Percentiles rank a stretch among this genome's conserved stretches.
Evolutionary conservation across 2,888 invertebrate genomes (phyloP).

Genomic region (Chrysomela aeneicollis): DNA sequence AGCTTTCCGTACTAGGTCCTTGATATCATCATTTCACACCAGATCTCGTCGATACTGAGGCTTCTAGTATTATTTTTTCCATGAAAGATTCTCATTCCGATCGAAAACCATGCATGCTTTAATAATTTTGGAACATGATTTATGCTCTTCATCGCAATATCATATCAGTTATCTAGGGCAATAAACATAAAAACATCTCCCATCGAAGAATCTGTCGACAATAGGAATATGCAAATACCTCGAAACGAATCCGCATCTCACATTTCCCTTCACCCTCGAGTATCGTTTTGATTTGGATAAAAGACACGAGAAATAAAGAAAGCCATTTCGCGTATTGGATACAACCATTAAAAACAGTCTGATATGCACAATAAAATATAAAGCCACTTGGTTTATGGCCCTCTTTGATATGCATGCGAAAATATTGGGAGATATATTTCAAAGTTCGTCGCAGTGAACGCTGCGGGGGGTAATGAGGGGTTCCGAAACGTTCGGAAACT

Average conservation of each 20-base stretch:
- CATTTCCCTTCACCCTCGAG: constrained; percentile 29
- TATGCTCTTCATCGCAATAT: background rate
- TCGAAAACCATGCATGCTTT: no score
- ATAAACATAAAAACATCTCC: constrained; percentile 20
- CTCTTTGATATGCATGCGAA: constrained; percentile 57
- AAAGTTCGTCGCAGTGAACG: constrained; percentile 50
- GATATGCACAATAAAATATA: constrained; percentile 58
- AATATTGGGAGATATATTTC: constrained; percentile 58
- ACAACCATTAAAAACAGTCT: constrained; percentile 59
- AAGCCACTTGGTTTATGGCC: constrained; percentile 58
- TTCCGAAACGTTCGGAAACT: constrained; percentile 11
- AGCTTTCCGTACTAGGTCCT: no score
- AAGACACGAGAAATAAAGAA: constrained; percentile 46
- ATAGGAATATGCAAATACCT: constrained; percentile 37
- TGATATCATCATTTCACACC: no score
- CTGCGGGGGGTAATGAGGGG: constrained; percentile 46
- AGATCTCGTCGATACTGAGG: no score
- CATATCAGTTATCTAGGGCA: constrained; percentile 3
- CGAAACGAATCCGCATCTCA: constrained; percentile 30
- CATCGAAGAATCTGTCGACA: constrained; percentile 27
- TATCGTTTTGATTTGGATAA: constrained; percentile 45
- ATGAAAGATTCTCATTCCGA: no score
- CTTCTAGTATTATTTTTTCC: no score
- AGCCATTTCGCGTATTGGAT: constrained; percentile 58
- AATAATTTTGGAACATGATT: background rate